phyloP scores from a whole-genome alignment of 2,888 invertebrate species.

The Hypomecis atomaria region DNA sequence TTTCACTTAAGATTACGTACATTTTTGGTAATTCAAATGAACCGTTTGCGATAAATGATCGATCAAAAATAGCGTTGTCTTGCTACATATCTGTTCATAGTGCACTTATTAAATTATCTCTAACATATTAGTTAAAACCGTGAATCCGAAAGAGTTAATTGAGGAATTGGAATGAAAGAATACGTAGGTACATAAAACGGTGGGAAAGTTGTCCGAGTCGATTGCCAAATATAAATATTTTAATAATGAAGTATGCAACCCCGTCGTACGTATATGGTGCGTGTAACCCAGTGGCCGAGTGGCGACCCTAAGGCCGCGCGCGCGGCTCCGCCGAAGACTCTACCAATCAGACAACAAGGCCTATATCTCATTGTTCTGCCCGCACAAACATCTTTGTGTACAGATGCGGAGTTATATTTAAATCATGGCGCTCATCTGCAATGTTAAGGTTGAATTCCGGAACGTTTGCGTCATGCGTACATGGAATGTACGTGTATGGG shows the following conservation, averaged over 20 bases:
- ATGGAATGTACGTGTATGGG: constrained; percentile 52
- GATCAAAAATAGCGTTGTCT: no score
- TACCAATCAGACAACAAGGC: constrained; percentile 38
- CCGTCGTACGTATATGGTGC: constrained; percentile 49
- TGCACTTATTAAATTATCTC: neutral
- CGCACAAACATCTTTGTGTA: constrained; percentile 55
- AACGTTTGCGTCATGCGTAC: constrained; percentile 69
- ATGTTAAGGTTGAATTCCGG: constrained; percentile 83
- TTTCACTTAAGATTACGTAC: no score
- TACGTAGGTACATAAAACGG: constrained; percentile 11
- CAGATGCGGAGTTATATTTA: constrained; percentile 77
- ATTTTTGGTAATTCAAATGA: no score
- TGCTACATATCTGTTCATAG: no score
- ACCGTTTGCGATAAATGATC: no score
- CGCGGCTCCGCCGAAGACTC: constrained; percentile 22
- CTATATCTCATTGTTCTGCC: constrained; percentile 52
- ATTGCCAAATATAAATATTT: constrained; percentile 49
- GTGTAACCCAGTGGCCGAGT: constrained; percentile 61
- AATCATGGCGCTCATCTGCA: constrained; percentile 75
- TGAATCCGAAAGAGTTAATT: neutral
- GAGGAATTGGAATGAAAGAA: constrained; percentile 13
- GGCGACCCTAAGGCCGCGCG: constrained; percentile 38
- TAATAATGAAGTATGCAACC: constrained; percentile 47
- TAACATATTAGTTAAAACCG: neutral
- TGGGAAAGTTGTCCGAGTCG: constrained; percentile 50